Base-by-base conservation (phyloP, 2,888 invertebrate genomes). In the Drosophila rellima region DNA sequence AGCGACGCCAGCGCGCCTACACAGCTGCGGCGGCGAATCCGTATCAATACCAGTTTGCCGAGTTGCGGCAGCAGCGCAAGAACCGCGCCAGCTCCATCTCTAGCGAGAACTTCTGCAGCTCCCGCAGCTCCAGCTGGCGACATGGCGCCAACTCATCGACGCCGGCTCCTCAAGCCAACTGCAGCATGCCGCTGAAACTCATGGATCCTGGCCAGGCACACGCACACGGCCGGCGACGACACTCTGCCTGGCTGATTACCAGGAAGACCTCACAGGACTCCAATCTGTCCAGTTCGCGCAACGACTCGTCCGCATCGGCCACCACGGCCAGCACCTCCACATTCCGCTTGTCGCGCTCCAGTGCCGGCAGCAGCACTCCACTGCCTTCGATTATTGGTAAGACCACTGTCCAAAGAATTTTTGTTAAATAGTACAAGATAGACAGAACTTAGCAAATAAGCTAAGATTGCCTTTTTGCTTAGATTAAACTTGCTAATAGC, bases 181-280 rank as follows among this genome's bases (percentile, higher is more conserved):
- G 97, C 80, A 82, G 87, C 60, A 95, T 96, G 51, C 96, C 97
- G 59, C 96, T 97, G 0, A 91, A 96, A 72, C 93, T 95, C 60
- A 92, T 96, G 74, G 93, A 96, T 42, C 96, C 96, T 3, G 69
- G 74, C 0, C 82, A 88, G 44, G 71, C 67, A 0, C 89, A 84
- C 15, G 31, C 68, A 78, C 90, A 92, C 7, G 91, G 91, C 23
- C 95, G 96, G 88, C 94, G 97, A 57, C 94, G 97, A 76, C 96
- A 97, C 50, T 96, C 97, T 0, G 97, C 97, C 0, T 97, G 97
- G 97, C 93, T 97, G 69, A 96, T 97, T 26, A 97, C 97, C n/a
- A 94, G 97, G 56, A 98, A 98, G 93, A 97, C 97, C 0, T 97
- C 97, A 11, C 97, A 98, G 92, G 98, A 98, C 91, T 98, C 98